Evolutionary conservation across 2,888 invertebrate species (phyloP), one percentile per base, ranked within the genome.

Genomic region (Cyrtodaria siliqua): DNA sequence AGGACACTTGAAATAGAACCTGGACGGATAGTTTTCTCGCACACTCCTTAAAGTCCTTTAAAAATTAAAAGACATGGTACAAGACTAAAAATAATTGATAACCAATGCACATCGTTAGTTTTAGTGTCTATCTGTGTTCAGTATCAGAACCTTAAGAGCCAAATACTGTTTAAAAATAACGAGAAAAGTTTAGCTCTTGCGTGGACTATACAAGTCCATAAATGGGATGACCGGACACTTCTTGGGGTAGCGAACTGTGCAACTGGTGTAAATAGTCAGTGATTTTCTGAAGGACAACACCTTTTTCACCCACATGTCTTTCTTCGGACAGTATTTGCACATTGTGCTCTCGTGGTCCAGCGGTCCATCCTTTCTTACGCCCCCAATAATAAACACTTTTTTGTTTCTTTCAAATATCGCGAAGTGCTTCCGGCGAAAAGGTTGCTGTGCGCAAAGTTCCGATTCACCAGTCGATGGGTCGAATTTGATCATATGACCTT

Each of bases 401-500:
- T 53, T 50, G 52, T 60, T 49, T 38, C 42, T 63, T 20, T 23
- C 26, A 33, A 60, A 75, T 60, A 75, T 75, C 18, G 50, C 24
- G 27, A 75, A 75, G 27, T 69, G 27, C 60, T 69, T 69, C 16
- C 69, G 62, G 23, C 9, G 40, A 27, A 53, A 69, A 14, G 69
- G 64, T 20, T 69, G 69, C n/a, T 64, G 53, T 27, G 62, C 33
- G 40, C 75, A 75, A 20, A 69, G 42, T 27, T 60, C 60, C 47
- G 75, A 75, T 49, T 59, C 47, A 44, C 55, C 75, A 6, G 59
- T 44, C 14, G 40, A 20, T 27, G 60, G 59, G 24, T 63, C 52
- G 26, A 53, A 75, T 42, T 59, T 69, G 64, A 75, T 69, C 64
- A 75, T 60, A 40, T 75, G 60, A 60, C 75, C 75, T 26, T 69